Evolutionary conservation across 1,140 invertebrate species (phyloP).

Genomic region (Coptotermes formosanus): DNA sequence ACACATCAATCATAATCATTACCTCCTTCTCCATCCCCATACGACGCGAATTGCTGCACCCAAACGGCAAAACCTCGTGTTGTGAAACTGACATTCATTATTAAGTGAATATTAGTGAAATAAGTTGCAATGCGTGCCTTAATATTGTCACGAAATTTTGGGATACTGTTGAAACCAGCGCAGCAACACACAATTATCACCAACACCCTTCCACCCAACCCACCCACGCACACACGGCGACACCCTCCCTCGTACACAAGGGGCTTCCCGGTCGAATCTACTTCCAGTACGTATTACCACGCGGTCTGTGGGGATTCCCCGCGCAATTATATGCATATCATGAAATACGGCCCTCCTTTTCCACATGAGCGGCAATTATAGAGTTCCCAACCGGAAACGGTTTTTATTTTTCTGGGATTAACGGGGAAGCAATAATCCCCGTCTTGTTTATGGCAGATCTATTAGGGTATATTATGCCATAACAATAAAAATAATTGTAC

Average conservation of each 20-base stretch:
- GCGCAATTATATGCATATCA: conserved; percentile 31
- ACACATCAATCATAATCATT: too few relatives aligned
- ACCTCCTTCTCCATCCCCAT: too few relatives aligned
- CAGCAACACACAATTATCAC: conserved; percentile 4
- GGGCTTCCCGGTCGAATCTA: neutral
- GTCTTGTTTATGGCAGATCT: conserved; percentile 34
- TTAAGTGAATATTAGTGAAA: too few relatives aligned
- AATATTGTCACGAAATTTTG: neutral
- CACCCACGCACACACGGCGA: neutral
- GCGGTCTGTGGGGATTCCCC: conserved; percentile 1
- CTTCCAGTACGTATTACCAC: neutral
- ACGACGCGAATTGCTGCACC: too few relatives aligned
- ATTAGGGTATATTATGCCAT: conserved; percentile 36
- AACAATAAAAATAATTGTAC: conserved; percentile 34
- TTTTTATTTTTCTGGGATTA: conserved; percentile 14
- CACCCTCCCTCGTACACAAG: neutral
- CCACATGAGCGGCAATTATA: conserved; percentile 33
- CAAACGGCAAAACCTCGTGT: too few relatives aligned
- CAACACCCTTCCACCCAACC: neutral
- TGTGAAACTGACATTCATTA: too few relatives aligned
- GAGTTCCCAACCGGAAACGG: conserved; percentile 24
- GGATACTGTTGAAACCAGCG: neutral
- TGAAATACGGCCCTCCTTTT: conserved; percentile 32
- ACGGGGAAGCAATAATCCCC: conserved; percentile 27
- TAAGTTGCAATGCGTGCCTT: too few relatives aligned